Percentiles rank a stretch among this genome's conserved stretches.
These are phyloP conservation scores for Embiotoca jacksoni DNA, from an alignment of 2,113 vertebrate species.

Conservation along the genomic window DNA sequence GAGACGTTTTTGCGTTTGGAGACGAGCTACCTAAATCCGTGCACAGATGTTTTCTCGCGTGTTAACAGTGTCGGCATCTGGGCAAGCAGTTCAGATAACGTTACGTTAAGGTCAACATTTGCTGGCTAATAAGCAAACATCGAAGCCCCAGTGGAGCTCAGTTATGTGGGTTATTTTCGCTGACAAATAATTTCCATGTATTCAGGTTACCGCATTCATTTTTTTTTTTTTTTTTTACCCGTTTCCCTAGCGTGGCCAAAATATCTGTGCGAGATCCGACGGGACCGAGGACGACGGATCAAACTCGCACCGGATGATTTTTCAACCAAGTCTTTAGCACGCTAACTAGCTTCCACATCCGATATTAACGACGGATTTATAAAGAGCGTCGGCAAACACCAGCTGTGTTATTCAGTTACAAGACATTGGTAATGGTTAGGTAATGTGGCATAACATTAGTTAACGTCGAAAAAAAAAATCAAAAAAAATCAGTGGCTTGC, in stretches of 20 bases:
- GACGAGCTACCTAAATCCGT: not conserved
- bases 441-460: not conserved
- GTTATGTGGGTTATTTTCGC: not conserved
- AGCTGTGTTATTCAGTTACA: constrained; percentile 24
- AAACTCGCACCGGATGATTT: constrained; percentile 19
- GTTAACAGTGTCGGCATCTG: not conserved
- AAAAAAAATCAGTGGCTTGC: not conserved
- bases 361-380: constrained; percentile 44
- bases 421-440: constrained; percentile 8
- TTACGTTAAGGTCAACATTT: constrained; percentile 18
- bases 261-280: constrained; percentile 10
- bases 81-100: not conserved
- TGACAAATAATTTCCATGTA: not conserved
- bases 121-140: constrained; percentile 30
- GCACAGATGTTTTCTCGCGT: not conserved
- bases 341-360: constrained; percentile 45
- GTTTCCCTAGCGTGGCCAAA: not conserved
- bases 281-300: constrained; percentile 26
- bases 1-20: not conserved
- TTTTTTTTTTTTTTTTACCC: not conserved
- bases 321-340: constrained; percentile 44
- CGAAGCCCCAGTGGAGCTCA: constrained; percentile 3
- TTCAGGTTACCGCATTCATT: not conserved
- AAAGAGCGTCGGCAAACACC: not conserved
- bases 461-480: not conserved